Evolutionary conservation across 1,140 invertebrate genomes (phyloP).

Genomic region (Thalassaphorura encarpata): DNA sequence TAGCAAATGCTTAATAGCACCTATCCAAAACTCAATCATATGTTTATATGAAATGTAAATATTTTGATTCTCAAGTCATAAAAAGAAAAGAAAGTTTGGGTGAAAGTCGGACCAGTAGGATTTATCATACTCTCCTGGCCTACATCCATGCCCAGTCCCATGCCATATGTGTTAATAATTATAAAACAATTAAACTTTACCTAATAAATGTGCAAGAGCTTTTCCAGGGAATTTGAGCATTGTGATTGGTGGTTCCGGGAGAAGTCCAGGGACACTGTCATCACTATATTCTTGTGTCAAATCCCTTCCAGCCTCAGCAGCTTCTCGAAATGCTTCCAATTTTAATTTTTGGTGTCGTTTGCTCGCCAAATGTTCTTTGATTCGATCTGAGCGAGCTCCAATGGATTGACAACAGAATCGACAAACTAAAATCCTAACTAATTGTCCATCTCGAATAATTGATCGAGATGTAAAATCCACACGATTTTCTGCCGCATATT

Average conservation of each 20-base stretch:
- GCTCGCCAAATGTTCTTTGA: constrained; percentile 32
- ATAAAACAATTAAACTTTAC: constrained; percentile 11
- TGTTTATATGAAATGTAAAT: no score
- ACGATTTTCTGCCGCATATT: constrained; percentile 32
- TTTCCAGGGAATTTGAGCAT: constrained; percentile 34
- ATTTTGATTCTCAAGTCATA: no score
- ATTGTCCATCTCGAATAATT: constrained; percentile 32
- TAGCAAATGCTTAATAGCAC: no score
- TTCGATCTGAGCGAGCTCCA: constrained; percentile 31
- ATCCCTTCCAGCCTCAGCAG: constrained; percentile 31
- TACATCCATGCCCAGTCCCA: no score
- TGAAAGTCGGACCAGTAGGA: no score
- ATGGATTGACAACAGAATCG: constrained; percentile 32
- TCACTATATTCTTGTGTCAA: constrained; percentile 30
- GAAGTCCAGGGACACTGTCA: constrained; percentile 26
- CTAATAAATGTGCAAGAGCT: constrained; percentile 31
- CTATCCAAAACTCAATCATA: no score
- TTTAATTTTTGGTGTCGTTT: constrained; percentile 33
- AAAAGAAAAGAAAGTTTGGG: no score
- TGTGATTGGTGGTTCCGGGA: constrained; percentile 32
- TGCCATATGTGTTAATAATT: no score
- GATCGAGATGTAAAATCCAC: constrained; percentile 32
- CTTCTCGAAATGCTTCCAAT: constrained; percentile 32
- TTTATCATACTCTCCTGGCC: no score
- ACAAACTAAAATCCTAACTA: constrained; percentile 31